phyloP scores from a whole-genome alignment of 2,113 vertebrate species.

The Probosciger aterrimus region DNA sequence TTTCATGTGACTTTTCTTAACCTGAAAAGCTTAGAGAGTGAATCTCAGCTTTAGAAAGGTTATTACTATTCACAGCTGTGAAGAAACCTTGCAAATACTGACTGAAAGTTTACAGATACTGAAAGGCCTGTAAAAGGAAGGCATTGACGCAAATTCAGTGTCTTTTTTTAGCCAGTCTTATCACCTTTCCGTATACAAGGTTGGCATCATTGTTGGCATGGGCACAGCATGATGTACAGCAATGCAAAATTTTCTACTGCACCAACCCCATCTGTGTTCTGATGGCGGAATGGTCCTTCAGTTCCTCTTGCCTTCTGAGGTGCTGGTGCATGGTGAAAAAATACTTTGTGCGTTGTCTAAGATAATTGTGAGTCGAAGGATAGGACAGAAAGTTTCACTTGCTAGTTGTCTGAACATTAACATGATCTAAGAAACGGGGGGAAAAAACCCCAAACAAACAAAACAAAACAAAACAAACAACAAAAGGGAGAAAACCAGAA shows the following conservation, averaged over 20 bases:
- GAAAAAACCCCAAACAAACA: neutral
- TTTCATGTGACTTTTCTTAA: neutral
- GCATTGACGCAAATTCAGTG: neutral
- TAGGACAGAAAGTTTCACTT: neutral
- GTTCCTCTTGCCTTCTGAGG: neutral
- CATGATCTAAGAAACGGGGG: neutral
- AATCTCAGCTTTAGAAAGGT: neutral
- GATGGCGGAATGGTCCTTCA: neutral
- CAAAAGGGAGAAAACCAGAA: neutral
- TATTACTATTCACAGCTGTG: neutral
- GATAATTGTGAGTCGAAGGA: neutral
- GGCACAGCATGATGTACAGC: neutral
- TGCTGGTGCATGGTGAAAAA: neutral
- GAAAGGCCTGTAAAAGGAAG: neutral
- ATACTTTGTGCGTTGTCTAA: neutral
- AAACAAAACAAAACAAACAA: neutral
- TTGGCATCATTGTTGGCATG: neutral
- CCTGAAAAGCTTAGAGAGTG: neutral
- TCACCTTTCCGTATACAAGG: neutral
- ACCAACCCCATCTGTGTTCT: neutral
- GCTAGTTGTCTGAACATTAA: neutral
- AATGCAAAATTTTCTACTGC: neutral
- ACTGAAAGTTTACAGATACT: neutral
- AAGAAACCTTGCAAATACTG: conserved; percentile 12
- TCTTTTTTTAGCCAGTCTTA: conserved; percentile 26